Conservation (phyloP, 2,113 vertebrate species). For the Triplophysa rosa region DNA sequence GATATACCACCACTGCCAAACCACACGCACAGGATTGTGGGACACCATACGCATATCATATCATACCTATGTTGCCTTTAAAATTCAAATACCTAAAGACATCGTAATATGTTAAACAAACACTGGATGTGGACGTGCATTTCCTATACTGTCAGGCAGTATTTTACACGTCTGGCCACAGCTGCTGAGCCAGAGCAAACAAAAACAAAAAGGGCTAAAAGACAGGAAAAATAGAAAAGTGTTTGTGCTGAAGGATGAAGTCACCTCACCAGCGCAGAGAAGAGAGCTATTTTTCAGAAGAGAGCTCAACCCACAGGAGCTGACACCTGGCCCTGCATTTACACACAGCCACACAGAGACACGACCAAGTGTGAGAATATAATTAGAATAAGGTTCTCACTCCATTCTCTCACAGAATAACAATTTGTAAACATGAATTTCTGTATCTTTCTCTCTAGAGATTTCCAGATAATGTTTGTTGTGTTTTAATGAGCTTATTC, state of each 20-base stretch:
- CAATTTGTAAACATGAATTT: background rate
- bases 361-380: background rate
- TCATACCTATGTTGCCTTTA: too few relatives aligned
- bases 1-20: too few relatives aligned
- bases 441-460: background rate
- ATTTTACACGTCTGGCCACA: background rate
- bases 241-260: constrained; percentile 37
- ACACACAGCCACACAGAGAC: background rate
- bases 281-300: constrained; percentile 31
- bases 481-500: background rate
- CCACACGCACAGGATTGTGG: too few relatives aligned
- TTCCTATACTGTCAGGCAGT: background rate
- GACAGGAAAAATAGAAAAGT: constrained; percentile 19
- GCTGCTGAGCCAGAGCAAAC: constrained; percentile 3
- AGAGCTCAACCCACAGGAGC: constrained; percentile 45
- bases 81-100: too few relatives aligned
- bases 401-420: background rate
- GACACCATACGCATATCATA: too few relatives aligned
- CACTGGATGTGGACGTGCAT: background rate
- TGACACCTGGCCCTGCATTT: constrained; percentile 22
- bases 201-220: background rate
- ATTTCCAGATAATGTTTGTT: background rate
- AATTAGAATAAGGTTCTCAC: constrained; percentile 1
- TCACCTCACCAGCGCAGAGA: constrained; percentile 10
- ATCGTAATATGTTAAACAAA: too few relatives aligned